Evolutionary conservation across 2,797 vertebrate species (phyloP), one percentile per base, ranked within the genome.

Genomic region (Tapirus indicus): DNA sequence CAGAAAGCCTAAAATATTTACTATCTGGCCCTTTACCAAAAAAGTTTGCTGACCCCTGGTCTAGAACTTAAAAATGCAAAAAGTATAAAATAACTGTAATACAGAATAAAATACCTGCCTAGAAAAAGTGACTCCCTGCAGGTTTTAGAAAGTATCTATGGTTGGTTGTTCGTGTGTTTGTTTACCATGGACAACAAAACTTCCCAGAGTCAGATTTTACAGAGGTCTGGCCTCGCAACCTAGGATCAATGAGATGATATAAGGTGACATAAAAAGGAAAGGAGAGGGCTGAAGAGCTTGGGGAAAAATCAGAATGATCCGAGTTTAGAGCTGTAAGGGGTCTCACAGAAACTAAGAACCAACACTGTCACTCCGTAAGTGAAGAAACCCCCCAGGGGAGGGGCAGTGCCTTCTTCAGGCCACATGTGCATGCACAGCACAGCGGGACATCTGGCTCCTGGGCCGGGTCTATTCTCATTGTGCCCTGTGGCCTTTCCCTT

Each of bases 161-260:
- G 54, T 52, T 54, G 44, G 49, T 60, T 56, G 8, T 23, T 66
- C 74, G 35, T 32, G 71, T 44, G 12, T 64, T 88, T 54, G 64
- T 58, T 85, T 78, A 87, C 56, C 52, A 60, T 4, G 6, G 12
- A 78, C 44, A 88, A 84, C 11, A 82, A 69, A 95, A 93, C 54
- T 94, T 88, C 35, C n/a, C 41, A 58, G 68, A 88, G 41, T 91
- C 80, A 82, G 38, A 91, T 86, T 84, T 92, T 82, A 94, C 88
- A 77, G 38, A n/a, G 25, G 27, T 41, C 52, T 66, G 44, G 66
- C 49, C 54, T 96, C 58, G 44, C 38, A 95, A 29, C 4, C 58
- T 54, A 78, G 52, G 27, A 86, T 82, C 56, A 82, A 44, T 60
- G 44, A 88, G 78, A 62, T 84, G 68, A 78, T 69, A 78, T 12